Evolutionary conservation across 2,888 invertebrate genomes (phyloP).

Genomic region (Boloria euphrosyne): DNA sequence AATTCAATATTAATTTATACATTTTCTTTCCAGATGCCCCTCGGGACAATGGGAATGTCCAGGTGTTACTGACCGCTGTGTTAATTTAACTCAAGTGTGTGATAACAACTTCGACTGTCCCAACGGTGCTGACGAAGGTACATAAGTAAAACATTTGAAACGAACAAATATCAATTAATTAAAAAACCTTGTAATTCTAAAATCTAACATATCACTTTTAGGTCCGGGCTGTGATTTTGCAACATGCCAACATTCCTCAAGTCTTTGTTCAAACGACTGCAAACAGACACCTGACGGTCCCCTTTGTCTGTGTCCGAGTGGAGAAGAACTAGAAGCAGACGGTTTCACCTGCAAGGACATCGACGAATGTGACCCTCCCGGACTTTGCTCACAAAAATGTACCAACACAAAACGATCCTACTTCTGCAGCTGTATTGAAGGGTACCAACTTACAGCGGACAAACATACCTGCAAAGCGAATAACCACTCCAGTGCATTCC

Average conservation of each 20-base stretch:
- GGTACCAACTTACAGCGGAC: slow-evolving; percentile 90
- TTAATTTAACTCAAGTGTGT: slow-evolving; percentile 94
- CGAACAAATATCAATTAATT: too few relatives aligned
- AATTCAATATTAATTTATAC: too few relatives aligned
- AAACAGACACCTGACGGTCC: slow-evolving; percentile 94
- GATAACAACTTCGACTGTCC: slow-evolving; percentile 95
- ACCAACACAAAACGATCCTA: slow-evolving; percentile 95
- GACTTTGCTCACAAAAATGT: slow-evolving; percentile 95
- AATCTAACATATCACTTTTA: slow-evolving; percentile 38
- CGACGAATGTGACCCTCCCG: slow-evolving; percentile 94
- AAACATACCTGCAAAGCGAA: slow-evolving; percentile 96
- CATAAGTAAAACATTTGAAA: neutral
- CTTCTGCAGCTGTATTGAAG: slow-evolving; percentile 92
- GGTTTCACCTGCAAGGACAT: slow-evolving; percentile 89
- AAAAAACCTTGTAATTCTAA: neutral
- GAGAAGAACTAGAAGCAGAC: slow-evolving; percentile 89
- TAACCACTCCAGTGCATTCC: slow-evolving; percentile 94
- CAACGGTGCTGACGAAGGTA: slow-evolving; percentile 95
- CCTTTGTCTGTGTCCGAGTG: slow-evolving; percentile 93
- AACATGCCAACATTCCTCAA: slow-evolving; percentile 88
- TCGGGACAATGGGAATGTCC: slow-evolving; percentile 94
- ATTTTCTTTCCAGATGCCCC: slow-evolving; percentile 82
- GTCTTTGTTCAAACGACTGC: slow-evolving; percentile 92
- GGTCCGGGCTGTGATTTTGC: slow-evolving; percentile 90
- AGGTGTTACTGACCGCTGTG: slow-evolving; percentile 89